A percentile compares a stretch with the other conserved stretches of the same genome.
phyloP scores from a whole-genome alignment of 2,888 invertebrate genomes.

The Seira musarum region DNA sequence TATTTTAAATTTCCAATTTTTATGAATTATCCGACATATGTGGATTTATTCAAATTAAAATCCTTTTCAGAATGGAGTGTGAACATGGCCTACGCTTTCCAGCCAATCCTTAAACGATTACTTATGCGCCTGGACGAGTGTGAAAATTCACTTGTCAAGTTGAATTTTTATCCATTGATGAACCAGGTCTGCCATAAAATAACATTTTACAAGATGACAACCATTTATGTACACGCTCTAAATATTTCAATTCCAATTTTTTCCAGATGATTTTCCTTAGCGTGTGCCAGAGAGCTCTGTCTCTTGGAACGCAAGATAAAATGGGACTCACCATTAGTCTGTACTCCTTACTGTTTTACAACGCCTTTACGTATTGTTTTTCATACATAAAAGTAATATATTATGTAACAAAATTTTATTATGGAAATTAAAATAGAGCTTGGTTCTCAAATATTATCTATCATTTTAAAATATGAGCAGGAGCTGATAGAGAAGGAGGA shows the following conservation, averaged over 20 bases:
- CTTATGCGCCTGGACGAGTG: slow-evolving; percentile 79
- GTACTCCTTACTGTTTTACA: slow-evolving; percentile 87
- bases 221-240: slow-evolving; percentile 43
- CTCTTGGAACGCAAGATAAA: slow-evolving; percentile 77
- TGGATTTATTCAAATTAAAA: not conserved
- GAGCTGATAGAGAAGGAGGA: slow-evolving; percentile 79
- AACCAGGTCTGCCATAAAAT: slow-evolving; percentile 76
- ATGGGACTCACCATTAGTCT: slow-evolving; percentile 79
- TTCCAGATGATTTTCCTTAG: slow-evolving; percentile 82
- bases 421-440: not conserved
- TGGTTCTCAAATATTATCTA: not conserved
- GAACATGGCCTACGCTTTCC: slow-evolving; percentile 54
- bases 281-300: slow-evolving; percentile 80
- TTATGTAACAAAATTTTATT: not conserved
- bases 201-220: not conserved
- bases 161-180: slow-evolving; percentile 82
- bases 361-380: slow-evolving; percentile 84
- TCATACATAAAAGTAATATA: slow-evolving; percentile 80
- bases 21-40: slow-evolving; percentile 33
- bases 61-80: slow-evolving; percentile 61
- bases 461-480: slow-evolving; percentile 29
- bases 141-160: slow-evolving; percentile 79
- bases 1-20: slow-evolving; percentile 5
- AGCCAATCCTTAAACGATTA: slow-evolving; percentile 70
- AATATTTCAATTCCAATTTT: slow-evolving; percentile 24